Evolutionary conservation across 2,888 invertebrate genomes (phyloP).

Genomic region (Drosophila histrio): DNA sequence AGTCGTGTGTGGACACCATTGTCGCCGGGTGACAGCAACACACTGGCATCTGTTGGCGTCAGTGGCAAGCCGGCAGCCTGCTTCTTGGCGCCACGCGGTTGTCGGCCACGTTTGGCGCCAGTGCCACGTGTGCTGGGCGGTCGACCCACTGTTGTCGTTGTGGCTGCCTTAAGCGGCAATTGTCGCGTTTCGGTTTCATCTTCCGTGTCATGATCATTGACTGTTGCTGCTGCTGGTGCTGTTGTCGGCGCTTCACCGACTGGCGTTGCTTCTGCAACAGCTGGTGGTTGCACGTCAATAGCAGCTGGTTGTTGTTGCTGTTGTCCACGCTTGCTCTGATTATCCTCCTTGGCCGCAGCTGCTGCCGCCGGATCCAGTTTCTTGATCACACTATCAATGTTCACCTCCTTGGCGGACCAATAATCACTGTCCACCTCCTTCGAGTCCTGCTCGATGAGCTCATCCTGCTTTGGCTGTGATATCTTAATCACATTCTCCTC

Average conservation of each 20-base stretch:
- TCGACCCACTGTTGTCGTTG: constrained; percentile 66
- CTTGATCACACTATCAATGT: constrained; percentile 92
- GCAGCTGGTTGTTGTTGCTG: constrained; percentile 2
- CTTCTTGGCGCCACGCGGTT: constrained; percentile 81
- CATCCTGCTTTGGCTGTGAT: constrained; percentile 79
- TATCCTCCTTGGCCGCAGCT: constrained; percentile 43
- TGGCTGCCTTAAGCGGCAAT: constrained; percentile 29
- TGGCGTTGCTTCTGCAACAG: constrained; percentile 9
- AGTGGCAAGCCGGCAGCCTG: constrained; percentile 49
- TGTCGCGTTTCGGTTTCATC: constrained; percentile 81
- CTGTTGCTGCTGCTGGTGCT: constrained; percentile 16
- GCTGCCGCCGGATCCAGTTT: constrained; percentile 86
- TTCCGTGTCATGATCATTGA: constrained; percentile 83
- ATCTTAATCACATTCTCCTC: constrained; percentile 82
- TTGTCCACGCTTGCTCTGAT: constrained; percentile 22
- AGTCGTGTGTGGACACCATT: constrained; percentile 86
- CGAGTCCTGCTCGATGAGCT: constrained; percentile 85
- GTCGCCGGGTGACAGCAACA: constrained; percentile 55
- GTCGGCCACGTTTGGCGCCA: constrained; percentile 76
- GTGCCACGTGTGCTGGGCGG: constrained; percentile 72
- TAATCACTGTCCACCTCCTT: constrained; percentile 89
- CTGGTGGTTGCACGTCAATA: background rate
- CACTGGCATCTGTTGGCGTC: constrained; percentile 25
- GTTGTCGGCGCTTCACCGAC: constrained; percentile 1
- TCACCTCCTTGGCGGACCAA: constrained; percentile 92